These are phyloP conservation scores for Mesoclemmys tuberculata DNA, from an alignment of 2,113 vertebrate genomes.

Conservation along the genomic window DNA sequence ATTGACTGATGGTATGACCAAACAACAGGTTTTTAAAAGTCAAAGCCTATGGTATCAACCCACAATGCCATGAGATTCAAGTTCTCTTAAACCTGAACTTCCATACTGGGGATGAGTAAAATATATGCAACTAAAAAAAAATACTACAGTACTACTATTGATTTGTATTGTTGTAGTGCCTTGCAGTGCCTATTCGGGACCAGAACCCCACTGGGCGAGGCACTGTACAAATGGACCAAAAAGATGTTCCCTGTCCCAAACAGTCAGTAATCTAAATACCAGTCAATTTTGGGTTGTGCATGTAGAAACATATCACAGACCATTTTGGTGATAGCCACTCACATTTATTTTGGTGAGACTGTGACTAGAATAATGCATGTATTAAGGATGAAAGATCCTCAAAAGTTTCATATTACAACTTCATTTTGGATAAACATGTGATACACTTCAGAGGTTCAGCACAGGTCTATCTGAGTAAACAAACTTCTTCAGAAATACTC, in stretches of 20 bases:
- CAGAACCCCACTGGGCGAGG: background rate
- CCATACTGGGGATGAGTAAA: background rate
- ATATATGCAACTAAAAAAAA: background rate
- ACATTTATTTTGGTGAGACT: background rate
- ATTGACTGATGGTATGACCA: background rate
- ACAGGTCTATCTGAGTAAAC: background rate
- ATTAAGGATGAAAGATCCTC: background rate
- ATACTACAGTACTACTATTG: background rate
- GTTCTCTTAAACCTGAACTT: background rate
- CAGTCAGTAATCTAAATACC: too few relatives aligned
- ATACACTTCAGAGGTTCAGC: background rate
- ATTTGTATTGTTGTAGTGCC: background rate
- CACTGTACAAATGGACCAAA: background rate
- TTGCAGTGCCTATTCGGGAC: background rate
- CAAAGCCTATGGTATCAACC: background rate
- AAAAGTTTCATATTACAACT: background rate
- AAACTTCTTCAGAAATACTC: background rate
- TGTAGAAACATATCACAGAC: background rate
- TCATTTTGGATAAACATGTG: background rate
- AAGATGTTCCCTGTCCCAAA: too few relatives aligned
- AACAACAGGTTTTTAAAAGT: too few relatives aligned
- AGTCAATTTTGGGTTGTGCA: background rate
- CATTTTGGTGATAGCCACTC: background rate
- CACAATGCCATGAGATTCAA: background rate
- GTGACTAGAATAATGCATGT: background rate